Percentiles rank a stretch among this genome's conserved stretches.
Evolutionary conservation across 2,888 invertebrate genomes (phyloP).

Genomic region (Diarsia rubi): DNA sequence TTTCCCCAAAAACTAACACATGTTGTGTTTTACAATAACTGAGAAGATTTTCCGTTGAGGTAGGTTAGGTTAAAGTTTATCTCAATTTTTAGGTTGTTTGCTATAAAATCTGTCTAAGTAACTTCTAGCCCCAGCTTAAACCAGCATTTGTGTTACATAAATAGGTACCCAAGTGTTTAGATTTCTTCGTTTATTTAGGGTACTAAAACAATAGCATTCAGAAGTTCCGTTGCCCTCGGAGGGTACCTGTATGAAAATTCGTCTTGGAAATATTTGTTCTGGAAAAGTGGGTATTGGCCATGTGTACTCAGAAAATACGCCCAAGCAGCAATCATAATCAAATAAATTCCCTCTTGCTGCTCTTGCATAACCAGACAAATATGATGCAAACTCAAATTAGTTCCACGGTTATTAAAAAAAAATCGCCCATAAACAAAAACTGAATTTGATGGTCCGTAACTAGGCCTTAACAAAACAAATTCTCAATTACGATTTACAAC

Average conservation of each 20-base stretch:
- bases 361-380: slow-evolving; percentile 19
- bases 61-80: not conserved
- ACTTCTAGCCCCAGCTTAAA: not conserved
- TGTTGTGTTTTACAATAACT: too few relatives aligned
- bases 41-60: not conserved
- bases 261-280: not conserved
- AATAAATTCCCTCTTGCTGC: not conserved
- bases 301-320: not conserved
- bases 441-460: slow-evolving; percentile 47
- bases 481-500: slow-evolving; percentile 51
- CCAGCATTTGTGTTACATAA: not conserved
- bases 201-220: not conserved
- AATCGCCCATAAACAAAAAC: slow-evolving; percentile 38
- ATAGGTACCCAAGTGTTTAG: not conserved
- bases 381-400: slow-evolving; percentile 33
- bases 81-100: not conserved
- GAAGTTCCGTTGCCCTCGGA: not conserved
- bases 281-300: not conserved
- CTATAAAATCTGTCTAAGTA: not conserved
- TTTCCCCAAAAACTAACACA: slow-evolving; percentile 1
- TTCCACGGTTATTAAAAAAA: slow-evolving; percentile 17
- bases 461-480: slow-evolving; percentile 38
- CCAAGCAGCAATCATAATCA: too few relatives aligned
- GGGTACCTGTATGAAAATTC: not conserved
- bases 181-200: not conserved